A percentile compares a stretch with the other conserved stretches of the same genome.
These are phyloP conservation scores for Deroplatys truncata DNA, from an alignment of 2,888 invertebrate genomes.

Conservation along the genomic window DNA sequence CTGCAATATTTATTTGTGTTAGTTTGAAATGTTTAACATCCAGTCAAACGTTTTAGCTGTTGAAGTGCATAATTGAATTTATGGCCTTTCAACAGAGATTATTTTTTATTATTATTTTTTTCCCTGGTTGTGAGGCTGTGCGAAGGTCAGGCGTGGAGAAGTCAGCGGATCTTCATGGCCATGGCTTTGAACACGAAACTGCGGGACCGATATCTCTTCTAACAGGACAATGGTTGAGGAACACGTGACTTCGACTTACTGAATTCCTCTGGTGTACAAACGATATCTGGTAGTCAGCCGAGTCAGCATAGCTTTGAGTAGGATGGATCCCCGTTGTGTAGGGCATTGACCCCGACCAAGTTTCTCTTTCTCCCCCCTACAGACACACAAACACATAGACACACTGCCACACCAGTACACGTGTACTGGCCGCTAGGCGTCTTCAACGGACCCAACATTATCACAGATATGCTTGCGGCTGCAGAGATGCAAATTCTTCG, in stretches of 20 bases:
- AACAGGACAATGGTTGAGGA: too few species aligned
- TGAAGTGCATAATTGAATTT: too few species aligned
- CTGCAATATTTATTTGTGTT: too few species aligned
- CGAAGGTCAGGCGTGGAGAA: too few species aligned
- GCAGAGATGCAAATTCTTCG: not conserved
- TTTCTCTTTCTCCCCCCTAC: slow-evolving; percentile 1
- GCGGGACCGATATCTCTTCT: too few species aligned
- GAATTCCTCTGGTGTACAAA: not conserved
- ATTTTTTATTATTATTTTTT: too few species aligned
- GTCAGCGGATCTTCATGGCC: too few species aligned
- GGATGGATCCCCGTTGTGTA: not conserved
- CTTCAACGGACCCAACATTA: not conserved
- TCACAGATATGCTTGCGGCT: not conserved
- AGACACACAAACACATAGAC: slow-evolving; percentile 10
- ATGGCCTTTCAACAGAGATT: too few species aligned
- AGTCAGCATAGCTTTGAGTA: not conserved
- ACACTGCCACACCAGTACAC: not conserved
- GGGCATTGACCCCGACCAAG: not conserved
- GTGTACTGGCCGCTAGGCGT: not conserved
- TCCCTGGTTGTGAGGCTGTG: too few species aligned
- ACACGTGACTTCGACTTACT: not conserved
- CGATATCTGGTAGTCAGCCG: not conserved
- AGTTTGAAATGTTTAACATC: too few species aligned
- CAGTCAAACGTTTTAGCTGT: too few species aligned
- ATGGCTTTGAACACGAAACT: too few species aligned